These are phyloP conservation scores for Phycodurus eques DNA, from an alignment of 2,113 vertebrate species.

Conservation along the genomic window DNA sequence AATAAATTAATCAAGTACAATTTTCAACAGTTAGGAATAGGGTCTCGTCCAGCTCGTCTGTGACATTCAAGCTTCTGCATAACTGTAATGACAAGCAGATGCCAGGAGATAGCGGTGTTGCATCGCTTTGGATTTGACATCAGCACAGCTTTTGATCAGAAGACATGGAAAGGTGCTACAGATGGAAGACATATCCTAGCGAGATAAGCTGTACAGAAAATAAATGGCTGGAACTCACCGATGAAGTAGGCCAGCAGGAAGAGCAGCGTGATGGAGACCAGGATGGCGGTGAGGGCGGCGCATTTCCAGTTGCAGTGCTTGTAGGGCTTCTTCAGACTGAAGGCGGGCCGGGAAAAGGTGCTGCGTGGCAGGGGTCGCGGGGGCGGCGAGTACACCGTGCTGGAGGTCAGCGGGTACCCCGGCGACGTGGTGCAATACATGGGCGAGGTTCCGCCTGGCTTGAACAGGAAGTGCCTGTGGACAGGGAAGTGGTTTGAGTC, in stretches of 20 bases:
- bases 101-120: too few species aligned
- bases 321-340: conserved; percentile 96
- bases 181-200: too few species aligned
- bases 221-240: conserved; percentile 76
- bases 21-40: too few species aligned
- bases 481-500: neutral
- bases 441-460: conserved; percentile 95
- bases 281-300: conserved; percentile 91
- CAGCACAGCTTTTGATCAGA: too few species aligned
- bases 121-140: too few species aligned
- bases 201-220: conserved; percentile 14
- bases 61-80: too few species aligned
- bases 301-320: conserved; percentile 99
- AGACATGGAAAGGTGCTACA: too few species aligned
- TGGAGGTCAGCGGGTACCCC: conserved; percentile 96
- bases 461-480: conserved; percentile 96
- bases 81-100: too few species aligned
- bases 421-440: conserved; percentile 96
- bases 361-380: conserved; percentile 93
- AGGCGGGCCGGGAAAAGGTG: conserved; percentile 92
- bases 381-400: conserved; percentile 97
- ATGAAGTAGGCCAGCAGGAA: conserved; percentile 96
- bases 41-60: too few species aligned
- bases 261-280: conserved; percentile 90
- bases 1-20: too few species aligned